A percentile compares a stretch with the other conserved stretches of the same genome.
Conservation (phyloP, 2,888 invertebrate genomes). For the Thymelicus sylvestris region DNA sequence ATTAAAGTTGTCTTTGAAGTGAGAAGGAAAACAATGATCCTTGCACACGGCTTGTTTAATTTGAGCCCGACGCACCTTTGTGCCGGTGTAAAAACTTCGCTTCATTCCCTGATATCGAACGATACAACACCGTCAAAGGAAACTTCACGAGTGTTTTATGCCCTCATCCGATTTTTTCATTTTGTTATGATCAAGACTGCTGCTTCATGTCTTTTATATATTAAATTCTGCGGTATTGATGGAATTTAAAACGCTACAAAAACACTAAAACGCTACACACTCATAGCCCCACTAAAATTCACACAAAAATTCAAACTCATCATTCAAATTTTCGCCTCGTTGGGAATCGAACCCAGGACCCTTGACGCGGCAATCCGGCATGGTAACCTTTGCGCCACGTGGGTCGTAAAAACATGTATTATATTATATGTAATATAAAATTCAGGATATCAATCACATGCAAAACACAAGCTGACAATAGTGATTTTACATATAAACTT, state of each 20-base stretch:
- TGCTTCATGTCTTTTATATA: not conserved
- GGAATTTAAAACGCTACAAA: not conserved
- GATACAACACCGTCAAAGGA: slow-evolving; percentile 26
- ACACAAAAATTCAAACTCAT: too few relatives aligned
- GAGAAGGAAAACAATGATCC: slow-evolving; percentile 3
- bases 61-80: slow-evolving; percentile 64
- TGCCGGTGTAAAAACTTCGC: slow-evolving; percentile 59
- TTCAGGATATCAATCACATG: slow-evolving; percentile 1
- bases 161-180: slow-evolving; percentile 22
- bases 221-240: not conserved
- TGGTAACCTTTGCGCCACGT: too few relatives aligned
- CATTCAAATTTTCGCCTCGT: too few relatives aligned
- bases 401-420: too few relatives aligned
- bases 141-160: slow-evolving; percentile 46
- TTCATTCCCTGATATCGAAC: slow-evolving; percentile 31
- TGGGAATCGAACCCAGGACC: too few relatives aligned
- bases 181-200: slow-evolving; percentile 6
- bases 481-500: too few relatives aligned
- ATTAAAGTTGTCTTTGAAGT: slow-evolving; percentile 11
- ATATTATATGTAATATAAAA: not conserved
- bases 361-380: too few relatives aligned
- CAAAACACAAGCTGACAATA: too few relatives aligned
- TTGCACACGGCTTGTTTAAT: slow-evolving; percentile 60
- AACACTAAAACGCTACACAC: too few relatives aligned
- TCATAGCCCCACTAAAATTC: too few relatives aligned